Evolutionary conservation across 2,797 vertebrate species (phyloP).

Genomic region (Amblyraja radiata): DNA sequence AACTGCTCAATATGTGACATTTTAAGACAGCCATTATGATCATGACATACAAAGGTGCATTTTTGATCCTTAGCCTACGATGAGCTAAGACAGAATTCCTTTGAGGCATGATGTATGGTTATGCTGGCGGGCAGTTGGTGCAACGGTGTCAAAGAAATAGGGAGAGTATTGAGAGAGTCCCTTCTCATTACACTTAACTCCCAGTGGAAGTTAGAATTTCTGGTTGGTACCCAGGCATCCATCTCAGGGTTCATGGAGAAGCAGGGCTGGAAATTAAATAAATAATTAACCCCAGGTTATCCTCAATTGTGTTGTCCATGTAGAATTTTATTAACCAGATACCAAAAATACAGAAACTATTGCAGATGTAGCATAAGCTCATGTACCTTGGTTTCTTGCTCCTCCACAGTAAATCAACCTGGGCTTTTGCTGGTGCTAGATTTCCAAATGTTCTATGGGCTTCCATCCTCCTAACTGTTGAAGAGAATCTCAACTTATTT

Average conservation of each 20-base stretch:
- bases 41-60: neutral
- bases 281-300: too few species aligned
- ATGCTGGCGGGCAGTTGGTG: neutral
- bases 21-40: neutral
- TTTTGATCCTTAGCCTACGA: neutral
- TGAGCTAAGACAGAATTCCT: neutral
- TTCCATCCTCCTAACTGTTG: too few species aligned
- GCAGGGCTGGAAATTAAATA: neutral
- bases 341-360: too few species aligned
- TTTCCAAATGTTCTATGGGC: too few species aligned
- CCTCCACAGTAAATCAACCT: too few species aligned
- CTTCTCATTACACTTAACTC: neutral
- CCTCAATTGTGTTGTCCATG: too few species aligned
- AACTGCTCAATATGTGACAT: neutral
- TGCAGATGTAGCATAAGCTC: too few species aligned
- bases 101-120: neutral
- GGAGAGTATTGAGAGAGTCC: neutral
- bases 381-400: too few species aligned
- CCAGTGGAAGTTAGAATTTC: neutral
- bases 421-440: too few species aligned
- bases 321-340: too few species aligned
- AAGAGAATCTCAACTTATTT: too few species aligned
- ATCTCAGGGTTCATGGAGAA: neutral
- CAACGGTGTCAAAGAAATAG: neutral
- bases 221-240: neutral